Evolutionary conservation across 2,113 vertebrate species (phyloP).

Genomic region (Paradisaea rubra): DNA sequence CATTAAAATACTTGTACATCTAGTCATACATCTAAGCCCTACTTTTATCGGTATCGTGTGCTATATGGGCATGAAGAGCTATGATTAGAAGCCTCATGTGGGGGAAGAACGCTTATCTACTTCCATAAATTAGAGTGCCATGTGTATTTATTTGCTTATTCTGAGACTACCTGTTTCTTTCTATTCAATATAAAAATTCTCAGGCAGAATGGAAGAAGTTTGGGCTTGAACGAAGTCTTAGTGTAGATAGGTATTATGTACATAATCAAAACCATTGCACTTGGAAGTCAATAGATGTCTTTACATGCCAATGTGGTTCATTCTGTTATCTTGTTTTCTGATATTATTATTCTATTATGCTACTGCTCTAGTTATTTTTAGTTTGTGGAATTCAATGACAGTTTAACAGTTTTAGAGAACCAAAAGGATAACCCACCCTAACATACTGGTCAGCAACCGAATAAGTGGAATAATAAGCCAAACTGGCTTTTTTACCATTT

Average conservation of each 20-base stretch:
- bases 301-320: background rate
- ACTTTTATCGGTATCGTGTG: background rate
- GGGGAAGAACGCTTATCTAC: background rate
- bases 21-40: background rate
- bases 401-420: background rate
- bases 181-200: background rate
- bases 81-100: background rate
- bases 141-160: background rate
- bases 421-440: background rate
- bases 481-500: background rate
- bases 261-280: background rate
- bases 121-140: background rate
- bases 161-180: background rate
- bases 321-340: background rate
- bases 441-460: background rate
- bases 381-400: background rate
- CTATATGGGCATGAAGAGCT: background rate
- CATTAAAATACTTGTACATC: background rate
- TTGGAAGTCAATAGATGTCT: background rate
- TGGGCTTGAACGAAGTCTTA: background rate
- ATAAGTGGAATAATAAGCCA: background rate
- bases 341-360: background rate
- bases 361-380: background rate
- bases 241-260: background rate
- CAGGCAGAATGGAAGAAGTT: background rate